A percentile compares a stretch with the other conserved stretches of the same genome.
phyloP scores from a whole-genome alignment of 2,113 vertebrate species.

The Passer montanus region DNA sequence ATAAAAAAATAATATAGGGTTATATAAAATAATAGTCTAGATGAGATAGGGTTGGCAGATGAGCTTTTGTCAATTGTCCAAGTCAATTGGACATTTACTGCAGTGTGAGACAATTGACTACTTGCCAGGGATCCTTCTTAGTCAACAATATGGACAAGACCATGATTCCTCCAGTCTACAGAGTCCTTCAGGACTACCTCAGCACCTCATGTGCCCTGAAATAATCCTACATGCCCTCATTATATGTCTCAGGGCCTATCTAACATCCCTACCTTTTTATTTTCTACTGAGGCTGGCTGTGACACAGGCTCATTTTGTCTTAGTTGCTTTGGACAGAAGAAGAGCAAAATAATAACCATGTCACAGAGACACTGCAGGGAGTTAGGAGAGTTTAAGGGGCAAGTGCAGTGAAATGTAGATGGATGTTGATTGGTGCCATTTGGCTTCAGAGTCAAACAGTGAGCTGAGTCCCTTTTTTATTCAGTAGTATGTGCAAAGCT shows the following conservation, averaged over 20 bases:
- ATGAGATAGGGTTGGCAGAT: neutral
- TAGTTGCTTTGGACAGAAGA: neutral
- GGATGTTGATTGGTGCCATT: neutral
- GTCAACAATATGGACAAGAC: neutral
- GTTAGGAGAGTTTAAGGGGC: neutral
- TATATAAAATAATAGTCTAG: neutral
- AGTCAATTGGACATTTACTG: neutral
- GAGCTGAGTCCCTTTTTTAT: neutral
- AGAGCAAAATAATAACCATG: neutral
- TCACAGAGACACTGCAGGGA: neutral
- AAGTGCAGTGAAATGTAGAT: neutral
- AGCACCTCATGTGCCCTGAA: neutral
- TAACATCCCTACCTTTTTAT: neutral
- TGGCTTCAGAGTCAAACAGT: neutral
- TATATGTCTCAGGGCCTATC: neutral
- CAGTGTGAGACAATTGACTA: neutral
- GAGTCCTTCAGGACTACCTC: neutral
- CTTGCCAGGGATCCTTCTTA: neutral
- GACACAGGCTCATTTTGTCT: neutral
- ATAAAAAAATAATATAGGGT: neutral
- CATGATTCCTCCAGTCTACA: neutral
- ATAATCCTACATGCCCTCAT: neutral
- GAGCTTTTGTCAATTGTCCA: neutral
- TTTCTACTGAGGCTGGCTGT: neutral
- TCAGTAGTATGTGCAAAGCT: neutral